Percentiles rank a stretch among this genome's conserved stretches.
phyloP scores from a whole-genome alignment of 2,113 vertebrate species.

The Oxyruncus cristatus region DNA sequence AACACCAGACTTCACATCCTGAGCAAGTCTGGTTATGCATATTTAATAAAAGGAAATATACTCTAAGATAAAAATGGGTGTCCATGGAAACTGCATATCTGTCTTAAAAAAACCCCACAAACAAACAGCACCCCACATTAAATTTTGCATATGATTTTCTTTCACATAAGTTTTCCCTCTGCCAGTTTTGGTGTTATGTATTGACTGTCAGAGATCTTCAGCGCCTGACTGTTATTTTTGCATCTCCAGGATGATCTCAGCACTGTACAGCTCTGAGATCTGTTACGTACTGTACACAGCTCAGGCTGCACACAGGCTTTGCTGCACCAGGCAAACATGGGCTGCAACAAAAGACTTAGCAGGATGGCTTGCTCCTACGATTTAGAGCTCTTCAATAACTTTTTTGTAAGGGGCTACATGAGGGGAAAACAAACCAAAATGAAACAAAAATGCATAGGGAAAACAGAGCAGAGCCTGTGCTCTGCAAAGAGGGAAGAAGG shows the following conservation, averaged over 20 bases:
- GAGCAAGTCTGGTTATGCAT: conserved; percentile 57
- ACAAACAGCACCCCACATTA: background rate
- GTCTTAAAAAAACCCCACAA: background rate
- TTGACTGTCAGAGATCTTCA: background rate
- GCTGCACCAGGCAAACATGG: background rate
- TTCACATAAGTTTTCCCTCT: background rate
- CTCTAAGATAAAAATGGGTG: conserved; percentile 51
- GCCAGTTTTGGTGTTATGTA: background rate
- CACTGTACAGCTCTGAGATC: background rate
- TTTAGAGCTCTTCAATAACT: background rate
- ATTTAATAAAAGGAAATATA: conserved; percentile 65
- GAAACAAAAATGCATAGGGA: background rate
- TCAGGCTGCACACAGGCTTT: background rate
- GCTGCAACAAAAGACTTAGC: background rate
- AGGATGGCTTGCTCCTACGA: background rate
- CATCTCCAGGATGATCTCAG: background rate
- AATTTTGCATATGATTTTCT: background rate
- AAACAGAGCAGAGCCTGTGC: background rate
- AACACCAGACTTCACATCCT: conserved; percentile 37
- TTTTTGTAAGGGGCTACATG: background rate
- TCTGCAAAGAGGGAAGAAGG: background rate
- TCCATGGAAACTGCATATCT: conserved; percentile 60
- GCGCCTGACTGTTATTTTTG: background rate
- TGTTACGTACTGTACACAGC: background rate
- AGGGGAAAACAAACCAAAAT: background rate